Base-by-base conservation (phyloP, 2,797 vertebrate genomes). In the Spinibarbus caldwelli region DNA sequence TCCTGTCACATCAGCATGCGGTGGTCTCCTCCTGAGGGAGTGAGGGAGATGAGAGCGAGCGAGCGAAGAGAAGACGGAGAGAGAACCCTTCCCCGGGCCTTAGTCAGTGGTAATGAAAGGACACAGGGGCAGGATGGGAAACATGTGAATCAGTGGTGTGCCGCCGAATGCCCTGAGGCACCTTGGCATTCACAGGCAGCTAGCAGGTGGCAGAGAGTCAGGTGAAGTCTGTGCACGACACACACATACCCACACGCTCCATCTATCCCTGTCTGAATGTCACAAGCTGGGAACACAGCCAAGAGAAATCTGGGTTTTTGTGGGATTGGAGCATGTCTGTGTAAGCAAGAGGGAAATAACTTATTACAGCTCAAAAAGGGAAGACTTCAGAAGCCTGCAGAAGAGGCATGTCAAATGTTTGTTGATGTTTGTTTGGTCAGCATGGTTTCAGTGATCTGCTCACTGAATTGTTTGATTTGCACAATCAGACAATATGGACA, bases 131-230 rank as follows among this genome's bases (percentile, higher is more conserved):
- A 82, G 79, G 52, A 77, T 76, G 62, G 79, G 80, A 62, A 85
- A 85, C 84, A 84, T 84, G 67, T 52, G 76, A 85, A 72, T 85
- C 77, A 38, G 78, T 82, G 80, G 72, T 76, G 72, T 76, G 86
- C 91, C 90, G 89, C 8, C 1, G 45, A 91, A 92, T 90, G 89
- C 90, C 91, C 71, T 26, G 26, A 79, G 89, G 85, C 86, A 92
- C 77, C 83, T 88, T 83, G 90, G 87, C 26, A 41, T 85, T 86
- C 62, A 75, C 59, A 79, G n/a, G n/a, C n/a, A n/a, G n/a, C n/a
- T n/a, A 94, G 91, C 93, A 94, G 93, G 92, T 93, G 94, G 92
- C 90, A 83, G 77, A 82, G 71, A 83, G 85, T 86, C 82, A 86
- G 78, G 70, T 85, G 47, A 80, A 82, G 73, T 72, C 73, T 26